These are phyloP conservation scores for Achroia grisella DNA, from an alignment of 1,140 invertebrate genomes.

Conservation along the genomic window DNA sequence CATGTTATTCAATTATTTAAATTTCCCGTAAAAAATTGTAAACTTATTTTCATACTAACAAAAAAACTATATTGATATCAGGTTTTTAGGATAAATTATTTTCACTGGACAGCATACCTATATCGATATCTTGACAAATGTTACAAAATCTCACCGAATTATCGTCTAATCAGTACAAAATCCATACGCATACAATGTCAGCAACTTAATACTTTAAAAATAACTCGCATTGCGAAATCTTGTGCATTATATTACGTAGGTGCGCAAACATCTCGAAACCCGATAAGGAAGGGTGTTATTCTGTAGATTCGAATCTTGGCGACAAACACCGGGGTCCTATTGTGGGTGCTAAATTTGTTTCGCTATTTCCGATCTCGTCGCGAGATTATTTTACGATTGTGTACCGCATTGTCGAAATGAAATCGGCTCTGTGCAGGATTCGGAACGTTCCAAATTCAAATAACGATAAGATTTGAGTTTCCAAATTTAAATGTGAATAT, in stretches of 20 bases:
- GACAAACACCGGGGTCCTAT: constrained; percentile 59
- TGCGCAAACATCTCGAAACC: constrained; percentile 45
- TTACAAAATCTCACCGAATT: too few species aligned
- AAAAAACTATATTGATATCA: too few species aligned
- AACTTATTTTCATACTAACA: too few species aligned
- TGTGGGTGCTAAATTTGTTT: constrained; percentile 66
- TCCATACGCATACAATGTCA: not conserved
- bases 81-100: too few species aligned
- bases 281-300: constrained; percentile 43
- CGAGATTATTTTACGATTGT: constrained; percentile 58
- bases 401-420: constrained; percentile 41
- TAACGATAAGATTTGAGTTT: constrained; percentile 11
- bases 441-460: constrained; percentile 11
- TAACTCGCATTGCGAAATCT: not conserved
- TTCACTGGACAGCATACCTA: too few species aligned
- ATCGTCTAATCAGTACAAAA: too few species aligned
- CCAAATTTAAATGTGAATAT: not conserved
- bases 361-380: constrained; percentile 58
- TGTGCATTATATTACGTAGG: constrained; percentile 16
- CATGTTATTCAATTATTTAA: too few species aligned
- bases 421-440: constrained; percentile 13
- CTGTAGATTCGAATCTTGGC: constrained; percentile 47
- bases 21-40: too few species aligned
- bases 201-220: not conserved
- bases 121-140: too few species aligned